Base-by-base conservation (phyloP, 2,113 vertebrate species). In the Labeo catla region DNA sequence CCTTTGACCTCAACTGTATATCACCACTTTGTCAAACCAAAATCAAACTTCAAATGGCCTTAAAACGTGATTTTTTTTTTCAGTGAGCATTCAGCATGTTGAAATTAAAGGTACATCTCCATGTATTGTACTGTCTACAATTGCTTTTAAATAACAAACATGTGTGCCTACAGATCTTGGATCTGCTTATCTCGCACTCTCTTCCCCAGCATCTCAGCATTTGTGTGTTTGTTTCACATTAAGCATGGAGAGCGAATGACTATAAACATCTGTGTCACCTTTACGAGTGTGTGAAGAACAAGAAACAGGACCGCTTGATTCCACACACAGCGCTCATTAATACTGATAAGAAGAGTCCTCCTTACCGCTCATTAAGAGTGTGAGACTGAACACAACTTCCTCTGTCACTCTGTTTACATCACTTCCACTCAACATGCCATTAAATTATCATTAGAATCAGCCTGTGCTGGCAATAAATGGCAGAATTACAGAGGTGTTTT, bases 311-410 rank as follows among this genome's bases (percentile, higher is more conserved):
- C 23, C n/a, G 15, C 49, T 45, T 66, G 54, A 61, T 61, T 61
- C 21, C 57, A n/a, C 57, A 61, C 8, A 8, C 57, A n/a, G 57
- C 4, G 16, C 54, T 54, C 19, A 79, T 12, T 79, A 79, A 43
- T 72, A 52, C 74, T 34, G 74, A 76, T 28, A 28, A 36, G 49
- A 59, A 36, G 77, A n/a, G 57, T 21, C 2, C 28, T 39, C 12
- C 11, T 34, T 65, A 50, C 23, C 16, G 45, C 63, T 52, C 47
- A 52, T 65, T 81, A 81, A 47, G 36, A 65, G 80, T 36, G 47
- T 68, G 80, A 82, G 39, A 68, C 45, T 52, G 63, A 68, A 19
- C 47, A 82, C 34, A 49, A 52, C 83, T 84, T 76, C 63, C 66
- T 74, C 66, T 59, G 49, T 45, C 11, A 7, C 34, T 43, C 68